Percentiles rank a stretch among this genome's conserved stretches.
Conservation (phyloP, 2,113 vertebrate species). For the Leptodactylus fuscus region DNA sequence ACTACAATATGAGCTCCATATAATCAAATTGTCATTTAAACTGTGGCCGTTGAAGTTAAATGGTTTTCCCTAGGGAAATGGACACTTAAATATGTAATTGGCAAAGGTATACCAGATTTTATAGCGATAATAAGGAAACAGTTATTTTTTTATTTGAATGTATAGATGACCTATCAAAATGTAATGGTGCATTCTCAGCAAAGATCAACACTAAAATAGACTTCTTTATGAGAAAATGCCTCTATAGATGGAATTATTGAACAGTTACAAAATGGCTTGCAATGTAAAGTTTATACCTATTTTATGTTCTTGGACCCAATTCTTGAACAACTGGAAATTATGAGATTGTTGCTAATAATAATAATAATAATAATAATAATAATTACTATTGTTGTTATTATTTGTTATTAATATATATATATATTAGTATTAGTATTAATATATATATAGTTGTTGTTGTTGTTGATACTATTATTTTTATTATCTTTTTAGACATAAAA, state of each 20-base stretch:
- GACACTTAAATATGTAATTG: slow-evolving; percentile 26
- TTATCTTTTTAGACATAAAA: too few species aligned
- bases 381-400: too few species aligned
- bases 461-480: too few species aligned
- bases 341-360: too few species aligned
- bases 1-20: background rate
- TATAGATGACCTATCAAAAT: background rate
- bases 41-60: background rate
- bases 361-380: too few species aligned
- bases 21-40: slow-evolving; percentile 33
- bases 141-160: slow-evolving; percentile 10
- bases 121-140: background rate
- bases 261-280: background rate
- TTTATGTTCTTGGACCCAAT: background rate
- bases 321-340: too few species aligned
- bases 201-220: background rate
- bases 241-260: background rate
- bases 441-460: too few species aligned
- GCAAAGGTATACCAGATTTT: slow-evolving; percentile 32
- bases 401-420: too few species aligned
- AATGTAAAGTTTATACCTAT: background rate
- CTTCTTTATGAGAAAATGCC: slow-evolving; percentile 6
- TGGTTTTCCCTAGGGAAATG: slow-evolving; percentile 17
- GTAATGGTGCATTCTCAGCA: slow-evolving; percentile 31
- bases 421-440: too few species aligned